Percentiles rank a stretch among this genome's conserved stretches.
Evolutionary conservation across 2,888 invertebrate species (phyloP).

Genomic region (Toxonevra muliebris): DNA sequence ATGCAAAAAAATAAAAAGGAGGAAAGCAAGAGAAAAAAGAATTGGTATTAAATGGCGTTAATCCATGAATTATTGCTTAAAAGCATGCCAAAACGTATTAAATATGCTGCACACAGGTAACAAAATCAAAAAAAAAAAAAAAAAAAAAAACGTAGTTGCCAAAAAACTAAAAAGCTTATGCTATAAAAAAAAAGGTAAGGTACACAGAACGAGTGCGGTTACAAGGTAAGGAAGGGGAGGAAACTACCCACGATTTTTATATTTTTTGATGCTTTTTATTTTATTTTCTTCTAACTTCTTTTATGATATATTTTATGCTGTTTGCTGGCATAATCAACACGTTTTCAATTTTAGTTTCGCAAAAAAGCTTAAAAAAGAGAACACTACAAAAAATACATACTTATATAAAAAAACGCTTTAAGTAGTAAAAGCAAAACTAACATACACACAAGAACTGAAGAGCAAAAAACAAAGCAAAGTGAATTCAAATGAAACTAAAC

Average conservation of each 20-base stretch:
- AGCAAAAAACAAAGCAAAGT: not conserved
- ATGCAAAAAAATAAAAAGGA: constrained; percentile 24
- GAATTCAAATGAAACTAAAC: constrained; percentile 27
- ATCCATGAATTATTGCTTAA: constrained; percentile 63
- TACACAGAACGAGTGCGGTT: no score
- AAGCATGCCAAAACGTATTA: constrained; percentile 63
- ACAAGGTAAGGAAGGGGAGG: no score
- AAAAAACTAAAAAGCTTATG: not conserved
- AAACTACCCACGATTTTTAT: not conserved
- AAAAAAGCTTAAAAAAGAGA: constrained; percentile 14
- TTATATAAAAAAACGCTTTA: constrained; percentile 2
- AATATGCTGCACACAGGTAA: not conserved
- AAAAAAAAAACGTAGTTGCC: not conserved
- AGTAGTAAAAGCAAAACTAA: not conserved
- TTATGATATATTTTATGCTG: not conserved
- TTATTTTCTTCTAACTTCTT: no score
- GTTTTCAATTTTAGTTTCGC: constrained; percentile 19
- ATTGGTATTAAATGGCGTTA: constrained; percentile 57
- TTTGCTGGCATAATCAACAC: constrained; percentile 22
- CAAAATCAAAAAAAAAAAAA: not conserved
- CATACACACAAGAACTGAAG: not conserved
- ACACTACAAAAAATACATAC: not conserved
- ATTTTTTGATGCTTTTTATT: not conserved
- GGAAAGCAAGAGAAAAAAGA: constrained; percentile 14
- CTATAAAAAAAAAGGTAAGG: not conserved